phyloP scores from a whole-genome alignment of 2,113 vertebrate genomes.

The Crotalus tigris region DNA sequence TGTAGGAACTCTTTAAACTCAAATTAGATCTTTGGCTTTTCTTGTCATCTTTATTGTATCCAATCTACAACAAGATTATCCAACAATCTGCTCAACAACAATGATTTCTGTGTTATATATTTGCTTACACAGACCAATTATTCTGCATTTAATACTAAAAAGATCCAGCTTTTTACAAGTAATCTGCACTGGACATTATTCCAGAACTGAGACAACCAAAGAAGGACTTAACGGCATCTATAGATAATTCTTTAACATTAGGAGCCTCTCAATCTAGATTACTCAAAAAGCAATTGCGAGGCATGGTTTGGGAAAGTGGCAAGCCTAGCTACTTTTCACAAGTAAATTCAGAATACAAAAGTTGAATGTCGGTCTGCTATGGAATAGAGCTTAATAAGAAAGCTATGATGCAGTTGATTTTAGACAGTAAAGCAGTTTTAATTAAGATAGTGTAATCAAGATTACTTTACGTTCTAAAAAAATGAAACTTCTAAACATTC shows the following conservation, averaged over 20 bases:
- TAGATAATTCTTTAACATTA: neutral
- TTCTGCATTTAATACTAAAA: neutral
- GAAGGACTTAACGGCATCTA: neutral
- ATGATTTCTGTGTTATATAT: neutral
- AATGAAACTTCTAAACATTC: neutral
- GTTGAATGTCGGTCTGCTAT: neutral
- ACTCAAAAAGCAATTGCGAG: neutral
- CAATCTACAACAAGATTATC: neutral
- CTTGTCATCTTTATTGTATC: neutral
- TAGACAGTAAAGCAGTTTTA: constrained; percentile 7
- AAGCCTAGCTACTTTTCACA: neutral
- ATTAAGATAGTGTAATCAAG: constrained; percentile 4
- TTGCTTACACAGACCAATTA: neutral
- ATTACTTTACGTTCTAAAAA: constrained; percentile 1
- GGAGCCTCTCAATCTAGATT: neutral
- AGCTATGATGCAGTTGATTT: neutral
- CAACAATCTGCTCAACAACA: neutral
- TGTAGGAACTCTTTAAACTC: neutral
- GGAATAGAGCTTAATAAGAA: neutral
- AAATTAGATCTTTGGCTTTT: neutral
- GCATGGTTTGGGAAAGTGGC: neutral
- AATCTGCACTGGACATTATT: neutral
- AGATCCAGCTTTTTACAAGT: neutral
- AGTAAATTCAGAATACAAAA: neutral
- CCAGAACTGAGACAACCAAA: neutral